Percentiles rank a stretch among this genome's conserved stretches.
Evolutionary conservation across 2,113 vertebrate genomes (phyloP).

Genomic region (Ariopsis seemanni): DNA sequence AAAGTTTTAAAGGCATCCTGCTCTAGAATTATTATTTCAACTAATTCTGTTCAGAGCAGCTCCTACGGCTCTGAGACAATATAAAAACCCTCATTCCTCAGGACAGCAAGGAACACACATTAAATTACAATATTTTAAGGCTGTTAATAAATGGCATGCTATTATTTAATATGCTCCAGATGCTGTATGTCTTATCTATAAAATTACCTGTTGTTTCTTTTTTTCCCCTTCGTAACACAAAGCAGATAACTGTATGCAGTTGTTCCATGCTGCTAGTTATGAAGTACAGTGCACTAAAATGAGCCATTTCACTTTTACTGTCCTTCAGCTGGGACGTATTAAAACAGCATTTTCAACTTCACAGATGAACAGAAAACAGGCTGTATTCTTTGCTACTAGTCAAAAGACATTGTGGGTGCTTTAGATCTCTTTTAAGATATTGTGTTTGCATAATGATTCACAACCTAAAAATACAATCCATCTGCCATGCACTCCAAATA

Average conservation of each 20-base stretch:
- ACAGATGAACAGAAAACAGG: slow-evolving; percentile 43
- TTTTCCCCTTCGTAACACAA: slow-evolving; percentile 52
- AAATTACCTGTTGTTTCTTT: slow-evolving; percentile 30
- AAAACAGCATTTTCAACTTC: slow-evolving; percentile 39
- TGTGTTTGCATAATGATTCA: not conserved
- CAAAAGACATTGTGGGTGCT: slow-evolving; percentile 8
- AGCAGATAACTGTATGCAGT: slow-evolving; percentile 52
- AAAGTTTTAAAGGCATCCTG: slow-evolving; percentile 64
- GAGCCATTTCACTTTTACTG: slow-evolving; percentile 57
- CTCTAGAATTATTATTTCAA: slow-evolving; percentile 54
- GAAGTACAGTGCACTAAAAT: slow-evolving; percentile 54
- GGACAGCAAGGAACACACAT: slow-evolving; percentile 60
- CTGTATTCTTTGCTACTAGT: slow-evolving; percentile 9
- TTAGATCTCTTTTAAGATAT: slow-evolving; percentile 3
- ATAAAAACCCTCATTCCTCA: slow-evolving; percentile 57
- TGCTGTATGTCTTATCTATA: slow-evolving; percentile 50
- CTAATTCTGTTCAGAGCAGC: slow-evolving; percentile 54
- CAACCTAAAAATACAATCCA: slow-evolving; percentile 33
- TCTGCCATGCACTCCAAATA: slow-evolving; percentile 10
- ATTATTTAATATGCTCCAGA: slow-evolving; percentile 59
- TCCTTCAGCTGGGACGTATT: slow-evolving; percentile 52
- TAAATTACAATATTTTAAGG: slow-evolving; percentile 61
- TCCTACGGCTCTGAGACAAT: slow-evolving; percentile 49
- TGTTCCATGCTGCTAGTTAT: slow-evolving; percentile 59
- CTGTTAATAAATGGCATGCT: slow-evolving; percentile 64